Conservation (phyloP, 2,113 vertebrate species). For the Carollia perspicillata region DNA sequence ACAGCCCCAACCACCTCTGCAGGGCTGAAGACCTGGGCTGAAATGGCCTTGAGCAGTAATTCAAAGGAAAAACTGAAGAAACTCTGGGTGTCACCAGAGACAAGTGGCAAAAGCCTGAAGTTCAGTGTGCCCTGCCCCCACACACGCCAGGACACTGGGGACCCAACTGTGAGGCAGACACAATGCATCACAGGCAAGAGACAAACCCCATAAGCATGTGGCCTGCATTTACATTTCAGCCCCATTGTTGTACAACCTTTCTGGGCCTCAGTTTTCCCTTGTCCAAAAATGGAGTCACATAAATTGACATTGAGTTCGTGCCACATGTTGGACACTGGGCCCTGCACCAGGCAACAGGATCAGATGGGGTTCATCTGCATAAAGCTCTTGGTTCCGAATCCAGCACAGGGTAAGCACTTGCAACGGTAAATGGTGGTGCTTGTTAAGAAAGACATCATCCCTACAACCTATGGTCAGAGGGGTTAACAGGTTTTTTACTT, state of each 20-base stretch:
- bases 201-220: rapidly evolving
- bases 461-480: not conserved
- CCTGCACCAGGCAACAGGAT: not conserved
- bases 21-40: not conserved
- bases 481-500: not conserved
- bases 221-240: not conserved
- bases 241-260: not conserved
- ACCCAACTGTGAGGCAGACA: not conserved
- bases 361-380: not conserved
- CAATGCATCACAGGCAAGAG: rapidly evolving
- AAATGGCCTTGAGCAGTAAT: not conserved
- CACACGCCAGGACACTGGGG: not conserved
- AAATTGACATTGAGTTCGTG: not conserved
- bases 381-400: not conserved
- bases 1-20: not conserved
- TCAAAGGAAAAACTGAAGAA: not conserved
- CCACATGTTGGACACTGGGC: not conserved
- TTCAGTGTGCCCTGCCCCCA: not conserved
- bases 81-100: not conserved
- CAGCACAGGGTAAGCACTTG: not conserved
- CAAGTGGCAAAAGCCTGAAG: not conserved
- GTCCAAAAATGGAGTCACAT: not conserved
- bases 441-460: not conserved
- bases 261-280: not conserved
- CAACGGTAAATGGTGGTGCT: not conserved